Percentiles rank a stretch among this genome's conserved stretches.
phyloP scores from a whole-genome alignment of 2,113 vertebrate genomes.

The Ctenodactylus gundi region DNA sequence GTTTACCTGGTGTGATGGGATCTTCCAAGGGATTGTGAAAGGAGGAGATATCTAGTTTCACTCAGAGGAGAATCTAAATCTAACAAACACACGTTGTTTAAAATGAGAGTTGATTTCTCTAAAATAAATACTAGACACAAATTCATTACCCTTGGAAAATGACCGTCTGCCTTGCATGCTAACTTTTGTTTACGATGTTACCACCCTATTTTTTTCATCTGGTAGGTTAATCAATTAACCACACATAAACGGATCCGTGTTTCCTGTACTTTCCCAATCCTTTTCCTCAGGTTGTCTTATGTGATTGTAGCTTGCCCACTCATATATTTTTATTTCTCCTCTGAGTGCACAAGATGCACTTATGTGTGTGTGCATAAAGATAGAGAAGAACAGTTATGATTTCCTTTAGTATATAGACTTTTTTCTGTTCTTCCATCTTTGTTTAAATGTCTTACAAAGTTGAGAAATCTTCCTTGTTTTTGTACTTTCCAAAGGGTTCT shows the following conservation, averaged over 20 bases:
- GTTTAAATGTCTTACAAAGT: neutral
- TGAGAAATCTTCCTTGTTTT: neutral
- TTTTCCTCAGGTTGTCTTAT: neutral
- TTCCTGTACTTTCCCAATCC: neutral
- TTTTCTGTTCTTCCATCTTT: neutral
- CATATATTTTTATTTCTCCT: neutral
- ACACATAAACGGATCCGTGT: neutral
- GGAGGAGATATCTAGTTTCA: neutral
- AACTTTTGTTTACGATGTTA: neutral
- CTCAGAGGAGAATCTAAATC: conserved; percentile 8
- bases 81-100: neutral
- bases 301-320: neutral
- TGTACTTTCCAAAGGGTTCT: neutral
- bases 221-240: neutral
- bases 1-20: neutral
- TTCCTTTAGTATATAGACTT: neutral
- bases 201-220: neutral
- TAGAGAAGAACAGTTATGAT: neutral
- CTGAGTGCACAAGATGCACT: neutral
- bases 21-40: neutral
- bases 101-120: conserved; percentile 43
- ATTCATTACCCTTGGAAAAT: neutral
- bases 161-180: neutral
- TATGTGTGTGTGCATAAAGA: neutral
- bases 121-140: conserved; percentile 14